These are phyloP conservation scores for Vimba vimba DNA, from an alignment of 2,113 vertebrate genomes.

Conservation along the genomic window DNA sequence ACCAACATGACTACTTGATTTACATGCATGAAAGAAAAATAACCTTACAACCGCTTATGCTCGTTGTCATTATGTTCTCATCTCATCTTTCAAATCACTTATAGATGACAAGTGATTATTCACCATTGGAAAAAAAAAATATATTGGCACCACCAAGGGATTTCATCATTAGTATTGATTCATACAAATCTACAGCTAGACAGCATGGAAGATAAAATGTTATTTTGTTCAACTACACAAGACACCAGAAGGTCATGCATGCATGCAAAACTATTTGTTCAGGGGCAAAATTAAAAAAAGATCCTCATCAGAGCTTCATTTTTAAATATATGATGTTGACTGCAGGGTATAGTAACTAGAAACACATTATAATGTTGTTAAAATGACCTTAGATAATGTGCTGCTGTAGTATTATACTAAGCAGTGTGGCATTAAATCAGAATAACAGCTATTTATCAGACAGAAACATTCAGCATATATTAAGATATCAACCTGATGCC, in stretches of 20 bases:
- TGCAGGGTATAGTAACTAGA: not conserved
- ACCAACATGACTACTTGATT: not conserved
- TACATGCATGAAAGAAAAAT: constrained; percentile 2
- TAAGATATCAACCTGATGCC: constrained; percentile 31
- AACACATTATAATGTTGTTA: not conserved
- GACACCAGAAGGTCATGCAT: not conserved
- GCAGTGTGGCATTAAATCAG: not conserved
- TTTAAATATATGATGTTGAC: not conserved
- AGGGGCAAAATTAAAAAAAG: not conserved
- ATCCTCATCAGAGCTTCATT: not conserved
- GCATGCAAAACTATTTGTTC: not conserved
- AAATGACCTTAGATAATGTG: not conserved
- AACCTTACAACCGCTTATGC: not conserved
- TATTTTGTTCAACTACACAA: not conserved
- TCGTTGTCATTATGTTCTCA: not conserved
- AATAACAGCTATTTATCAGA: not conserved
- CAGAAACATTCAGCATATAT: constrained; percentile 4
- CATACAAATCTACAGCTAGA: constrained; percentile 6
- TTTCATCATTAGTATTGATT: constrained; percentile 26
- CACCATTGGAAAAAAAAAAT: not conserved
- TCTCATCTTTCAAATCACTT: not conserved
- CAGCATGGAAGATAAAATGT: constrained; percentile 3
- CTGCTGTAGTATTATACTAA: not conserved
- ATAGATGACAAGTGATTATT: constrained; percentile 5
- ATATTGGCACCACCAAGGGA: not conserved